Evolutionary conservation across 2,888 invertebrate genomes (phyloP).

Genomic region (Agonopterix heracliana): DNA sequence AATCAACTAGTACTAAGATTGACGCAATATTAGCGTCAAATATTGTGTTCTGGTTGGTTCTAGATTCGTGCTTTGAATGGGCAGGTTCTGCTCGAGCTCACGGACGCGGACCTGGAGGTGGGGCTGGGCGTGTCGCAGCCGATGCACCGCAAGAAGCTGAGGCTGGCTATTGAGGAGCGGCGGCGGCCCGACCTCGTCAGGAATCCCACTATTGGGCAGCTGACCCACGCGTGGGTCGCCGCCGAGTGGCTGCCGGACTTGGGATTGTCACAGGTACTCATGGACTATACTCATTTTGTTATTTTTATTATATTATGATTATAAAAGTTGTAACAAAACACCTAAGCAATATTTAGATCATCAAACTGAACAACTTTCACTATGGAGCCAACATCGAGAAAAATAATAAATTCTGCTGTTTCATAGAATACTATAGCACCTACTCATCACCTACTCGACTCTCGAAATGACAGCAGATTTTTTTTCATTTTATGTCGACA

Average conservation of each 20-base stretch:
- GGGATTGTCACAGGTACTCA: slow-evolving; percentile 84
- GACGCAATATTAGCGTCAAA: slow-evolving; percentile 73
- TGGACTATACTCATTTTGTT: background rate
- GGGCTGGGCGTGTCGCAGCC: slow-evolving; percentile 94
- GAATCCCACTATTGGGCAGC: slow-evolving; percentile 90
- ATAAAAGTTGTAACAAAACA: no score
- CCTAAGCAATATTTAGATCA: no score
- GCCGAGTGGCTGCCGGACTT: slow-evolving; percentile 95
- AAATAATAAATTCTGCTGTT: no score
- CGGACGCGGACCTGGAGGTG: slow-evolving; percentile 92
- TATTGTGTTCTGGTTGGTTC: slow-evolving; percentile 78
- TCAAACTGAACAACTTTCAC: no score
- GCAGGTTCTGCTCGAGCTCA: slow-evolving; percentile 92
- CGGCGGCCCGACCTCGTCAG: slow-evolving; percentile 90
- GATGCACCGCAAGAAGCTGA: slow-evolving; percentile 94
- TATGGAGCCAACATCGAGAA: no score
- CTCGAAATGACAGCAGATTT: no score
- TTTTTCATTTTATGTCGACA: no score
- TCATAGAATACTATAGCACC: no score
- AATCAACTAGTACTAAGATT: slow-evolving; percentile 26
- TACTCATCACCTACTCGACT: no score
- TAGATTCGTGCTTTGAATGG: slow-evolving; percentile 82
- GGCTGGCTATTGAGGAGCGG: slow-evolving; percentile 95
- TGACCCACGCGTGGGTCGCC: slow-evolving; percentile 95
- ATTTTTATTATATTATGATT: no score